Conservation (phyloP, 2,113 vertebrate species). For the Aptenodytes forsteri region DNA sequence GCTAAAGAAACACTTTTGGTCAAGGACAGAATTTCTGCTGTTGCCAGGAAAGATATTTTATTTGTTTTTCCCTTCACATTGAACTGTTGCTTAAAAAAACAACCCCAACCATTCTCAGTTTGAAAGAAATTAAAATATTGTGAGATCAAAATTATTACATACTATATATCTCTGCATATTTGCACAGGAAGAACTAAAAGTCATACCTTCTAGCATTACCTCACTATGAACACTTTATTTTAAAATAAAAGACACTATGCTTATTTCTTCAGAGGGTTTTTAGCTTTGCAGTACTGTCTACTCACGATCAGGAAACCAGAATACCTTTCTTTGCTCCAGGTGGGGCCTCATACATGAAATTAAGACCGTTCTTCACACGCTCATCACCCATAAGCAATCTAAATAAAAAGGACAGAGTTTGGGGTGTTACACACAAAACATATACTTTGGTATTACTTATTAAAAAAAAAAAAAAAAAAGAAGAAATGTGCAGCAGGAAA, state of each 20-base stretch:
- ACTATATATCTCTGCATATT: background rate
- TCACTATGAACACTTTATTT: background rate
- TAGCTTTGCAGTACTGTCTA: background rate
- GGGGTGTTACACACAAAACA: background rate
- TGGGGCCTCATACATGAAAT: slow-evolving; percentile 99
- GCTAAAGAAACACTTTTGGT: background rate
- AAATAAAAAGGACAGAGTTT: background rate
- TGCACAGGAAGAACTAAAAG: background rate
- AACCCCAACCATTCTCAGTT: background rate
- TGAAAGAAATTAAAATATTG: background rate
- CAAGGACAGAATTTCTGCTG: background rate
- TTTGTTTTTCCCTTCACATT: background rate
- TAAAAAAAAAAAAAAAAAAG: background rate
- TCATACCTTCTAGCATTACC: background rate
- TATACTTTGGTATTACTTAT: background rate
- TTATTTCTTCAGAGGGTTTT: background rate
- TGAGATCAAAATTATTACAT: background rate
- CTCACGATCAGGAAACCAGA: background rate
- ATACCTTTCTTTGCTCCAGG: slow-evolving; percentile 97
- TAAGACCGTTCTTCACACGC: slow-evolving; percentile 96
- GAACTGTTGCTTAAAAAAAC: background rate
- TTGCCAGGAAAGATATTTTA: background rate
- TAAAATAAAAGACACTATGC: background rate
- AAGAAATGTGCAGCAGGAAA: background rate
- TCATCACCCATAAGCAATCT: slow-evolving; percentile 98